Conservation (phyloP, 2,888 invertebrate genomes). For the Cactoblastis cactorum region DNA sequence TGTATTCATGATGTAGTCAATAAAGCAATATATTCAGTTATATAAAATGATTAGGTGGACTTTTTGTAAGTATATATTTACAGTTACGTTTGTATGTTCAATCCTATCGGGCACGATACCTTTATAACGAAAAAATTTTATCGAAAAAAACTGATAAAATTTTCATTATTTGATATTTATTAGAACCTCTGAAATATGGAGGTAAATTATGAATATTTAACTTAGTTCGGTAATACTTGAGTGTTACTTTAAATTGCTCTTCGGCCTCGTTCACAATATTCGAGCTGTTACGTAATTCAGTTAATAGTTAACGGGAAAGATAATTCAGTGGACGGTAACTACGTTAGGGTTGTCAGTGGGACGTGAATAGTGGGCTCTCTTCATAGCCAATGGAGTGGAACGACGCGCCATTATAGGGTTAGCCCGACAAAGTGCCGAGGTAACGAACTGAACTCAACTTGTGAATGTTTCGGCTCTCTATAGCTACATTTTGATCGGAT, state of each 20-base stretch:
- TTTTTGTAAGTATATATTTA: too few species aligned
- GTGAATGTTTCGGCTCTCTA: background rate
- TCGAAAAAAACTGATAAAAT: too few species aligned
- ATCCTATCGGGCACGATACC: too few species aligned
- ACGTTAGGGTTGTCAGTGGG: conserved; percentile 12
- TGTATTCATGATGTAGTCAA: too few species aligned
- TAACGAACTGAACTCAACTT: conserved; percentile 8
- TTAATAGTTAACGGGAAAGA: background rate
- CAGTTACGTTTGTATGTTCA: too few species aligned
- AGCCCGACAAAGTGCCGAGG: conserved; percentile 13
- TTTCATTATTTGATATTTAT: too few species aligned
- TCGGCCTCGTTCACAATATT: background rate
- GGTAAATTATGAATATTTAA: too few species aligned
- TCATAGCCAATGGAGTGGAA: conserved; percentile 13
- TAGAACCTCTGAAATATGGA: too few species aligned
- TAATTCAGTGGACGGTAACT: conserved; percentile 11
- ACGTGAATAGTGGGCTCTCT: conserved; percentile 13
- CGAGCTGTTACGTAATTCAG: conserved; percentile 3
- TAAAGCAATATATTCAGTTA: too few species aligned
- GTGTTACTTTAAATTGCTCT: background rate
- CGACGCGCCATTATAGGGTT: conserved; percentile 13
- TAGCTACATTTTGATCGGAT: background rate
- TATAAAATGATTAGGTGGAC: too few species aligned
- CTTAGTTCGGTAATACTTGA: too few species aligned
- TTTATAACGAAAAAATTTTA: too few species aligned